Percentiles rank a stretch among this genome's conserved stretches.
Evolutionary conservation across 2,888 invertebrate species (phyloP).

Genomic region (Baronia brevicornis): DNA sequence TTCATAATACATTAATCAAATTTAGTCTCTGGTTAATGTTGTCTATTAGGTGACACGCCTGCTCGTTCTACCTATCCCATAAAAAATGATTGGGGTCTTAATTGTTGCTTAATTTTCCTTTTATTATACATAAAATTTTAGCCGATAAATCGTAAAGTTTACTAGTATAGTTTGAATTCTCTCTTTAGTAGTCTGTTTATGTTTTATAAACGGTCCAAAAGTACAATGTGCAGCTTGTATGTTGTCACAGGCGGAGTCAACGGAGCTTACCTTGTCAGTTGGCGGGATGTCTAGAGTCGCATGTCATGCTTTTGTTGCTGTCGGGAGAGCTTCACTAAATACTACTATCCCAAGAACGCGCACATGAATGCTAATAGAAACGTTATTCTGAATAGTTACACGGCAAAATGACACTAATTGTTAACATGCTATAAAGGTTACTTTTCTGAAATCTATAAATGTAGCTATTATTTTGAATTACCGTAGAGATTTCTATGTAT

Average conservation of each 20-base stretch:
- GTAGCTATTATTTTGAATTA: conserved; percentile 9
- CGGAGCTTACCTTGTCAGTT: conserved; percentile 32
- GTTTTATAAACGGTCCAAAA: conserved; percentile 16
- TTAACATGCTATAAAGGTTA: conserved; percentile 4
- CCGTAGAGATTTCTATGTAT: conserved; percentile 1
- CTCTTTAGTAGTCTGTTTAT: conserved; percentile 8
- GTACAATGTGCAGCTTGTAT: conserved; percentile 18
- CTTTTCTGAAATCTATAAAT: conserved; percentile 1
- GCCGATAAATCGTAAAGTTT: too few species aligned
- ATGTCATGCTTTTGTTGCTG: conserved; percentile 26
- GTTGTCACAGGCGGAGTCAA: conserved; percentile 20
- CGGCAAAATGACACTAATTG: too few species aligned
- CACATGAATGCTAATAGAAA: conserved; percentile 20
- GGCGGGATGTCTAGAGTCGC: conserved; percentile 30
- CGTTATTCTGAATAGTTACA: conserved; percentile 4
- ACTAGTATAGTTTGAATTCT: too few species aligned
- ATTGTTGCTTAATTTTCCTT: too few species aligned
- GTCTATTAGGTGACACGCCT: too few species aligned
- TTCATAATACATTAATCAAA: too few species aligned
- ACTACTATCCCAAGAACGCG: too few species aligned
- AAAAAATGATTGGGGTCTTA: too few species aligned
- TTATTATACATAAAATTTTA: too few species aligned
- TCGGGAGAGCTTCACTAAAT: conserved; percentile 22
- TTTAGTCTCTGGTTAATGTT: too few species aligned
- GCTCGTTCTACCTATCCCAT: too few species aligned